Evolutionary conservation across 1,140 invertebrate species (phyloP).

Genomic region (Drosophila nannoptera): DNA sequence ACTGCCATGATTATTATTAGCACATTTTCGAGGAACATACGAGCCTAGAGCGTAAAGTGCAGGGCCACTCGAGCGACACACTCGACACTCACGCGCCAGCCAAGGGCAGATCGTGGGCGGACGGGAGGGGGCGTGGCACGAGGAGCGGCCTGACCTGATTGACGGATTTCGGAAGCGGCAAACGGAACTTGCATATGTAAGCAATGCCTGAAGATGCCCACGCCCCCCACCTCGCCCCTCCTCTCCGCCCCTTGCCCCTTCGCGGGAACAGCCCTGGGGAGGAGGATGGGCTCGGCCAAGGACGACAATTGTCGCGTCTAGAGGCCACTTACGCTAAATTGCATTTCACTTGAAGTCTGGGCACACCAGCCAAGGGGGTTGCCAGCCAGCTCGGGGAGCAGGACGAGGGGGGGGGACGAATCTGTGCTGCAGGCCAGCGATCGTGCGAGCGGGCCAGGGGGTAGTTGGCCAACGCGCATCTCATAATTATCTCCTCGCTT

Average conservation of each 20-base stretch:
- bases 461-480: conserved; percentile 61
- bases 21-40: conserved; percentile 57
- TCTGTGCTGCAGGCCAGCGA: conserved; percentile 29
- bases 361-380: background rate
- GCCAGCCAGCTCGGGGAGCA: no score
- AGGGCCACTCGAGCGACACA: conserved; percentile 72
- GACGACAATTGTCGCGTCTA: conserved; percentile 71
- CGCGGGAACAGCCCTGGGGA: no score
- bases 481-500: conserved; percentile 78
- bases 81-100: conserved; percentile 58
- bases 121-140: background rate
- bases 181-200: conserved; percentile 71
- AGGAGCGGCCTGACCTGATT: conserved; percentile 21
- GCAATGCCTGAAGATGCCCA: background rate
- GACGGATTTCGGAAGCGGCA: conserved; percentile 61
- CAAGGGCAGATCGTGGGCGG: background rate
- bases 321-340: conserved; percentile 71
- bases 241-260: no score
- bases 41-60: conserved; percentile 57
- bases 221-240: background rate
- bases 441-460: background rate
- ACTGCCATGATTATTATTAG: conserved; percentile 74
- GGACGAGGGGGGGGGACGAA: background rate
- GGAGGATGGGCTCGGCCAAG: conserved; percentile 1
- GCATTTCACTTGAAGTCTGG: conserved; percentile 59